These are phyloP conservation scores for Tipula confusa DNA, from an alignment of 2,888 invertebrate genomes.

Conservation along the genomic window DNA sequence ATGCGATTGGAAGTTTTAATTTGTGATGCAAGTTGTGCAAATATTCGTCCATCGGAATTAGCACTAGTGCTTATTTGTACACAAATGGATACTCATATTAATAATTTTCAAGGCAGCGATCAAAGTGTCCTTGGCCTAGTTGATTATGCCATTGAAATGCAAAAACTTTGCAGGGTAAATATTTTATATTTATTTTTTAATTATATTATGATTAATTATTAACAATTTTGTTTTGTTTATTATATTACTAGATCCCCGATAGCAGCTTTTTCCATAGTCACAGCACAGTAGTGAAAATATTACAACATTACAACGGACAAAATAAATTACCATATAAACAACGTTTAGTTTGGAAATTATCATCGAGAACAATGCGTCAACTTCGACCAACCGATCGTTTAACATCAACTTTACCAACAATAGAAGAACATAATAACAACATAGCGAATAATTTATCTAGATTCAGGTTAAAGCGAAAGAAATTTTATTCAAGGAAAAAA, in stretches of 20 bases:
- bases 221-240: slow-evolving; percentile 31
- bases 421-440: slow-evolving; percentile 59
- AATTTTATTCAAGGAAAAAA: slow-evolving; percentile 21
- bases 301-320: slow-evolving; percentile 68
- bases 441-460: slow-evolving; percentile 46
- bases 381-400: slow-evolving; percentile 71
- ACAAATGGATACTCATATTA: slow-evolving; percentile 58
- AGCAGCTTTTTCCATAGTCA: slow-evolving; percentile 60
- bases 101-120: slow-evolving; percentile 47
- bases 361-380: slow-evolving; percentile 64
- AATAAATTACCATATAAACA: slow-evolving; percentile 64
- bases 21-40: slow-evolving; percentile 70
- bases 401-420: slow-evolving; percentile 67
- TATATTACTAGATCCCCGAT: slow-evolving; percentile 59
- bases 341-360: slow-evolving; percentile 71
- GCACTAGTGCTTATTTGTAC: slow-evolving; percentile 72
- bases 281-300: slow-evolving; percentile 58
- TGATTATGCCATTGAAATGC: slow-evolving; percentile 67
- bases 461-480: slow-evolving; percentile 42
- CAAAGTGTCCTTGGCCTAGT: slow-evolving; percentile 60
- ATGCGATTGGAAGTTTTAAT: slow-evolving; percentile 69
- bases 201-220: slow-evolving; percentile 34
- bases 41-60: slow-evolving; percentile 67
- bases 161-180: slow-evolving; percentile 66
- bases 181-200: neutral